A percentile compares a stretch with the other conserved stretches of the same genome.
phyloP scores from a whole-genome alignment of 2,888 invertebrate species.

The Ceratothoa steindachneri region DNA sequence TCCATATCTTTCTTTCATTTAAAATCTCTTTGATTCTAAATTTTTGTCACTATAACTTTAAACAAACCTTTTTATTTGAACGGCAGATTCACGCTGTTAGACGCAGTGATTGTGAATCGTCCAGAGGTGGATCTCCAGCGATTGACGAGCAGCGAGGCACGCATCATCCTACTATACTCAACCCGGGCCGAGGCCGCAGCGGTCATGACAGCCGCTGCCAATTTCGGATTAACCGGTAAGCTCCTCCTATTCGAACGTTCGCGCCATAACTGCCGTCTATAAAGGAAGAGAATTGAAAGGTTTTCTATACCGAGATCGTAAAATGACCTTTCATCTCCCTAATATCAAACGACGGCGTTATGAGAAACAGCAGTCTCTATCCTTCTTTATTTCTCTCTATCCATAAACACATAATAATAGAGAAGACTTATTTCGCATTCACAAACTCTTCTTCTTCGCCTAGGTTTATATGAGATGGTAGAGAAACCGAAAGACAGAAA shows the following conservation, averaged over 20 bases:
- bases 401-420: not conserved
- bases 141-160: slow-evolving; percentile 79
- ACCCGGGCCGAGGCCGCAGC: slow-evolving; percentile 80
- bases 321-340: no score
- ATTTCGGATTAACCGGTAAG: slow-evolving; percentile 67
- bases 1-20: no score
- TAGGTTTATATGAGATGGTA: no score
- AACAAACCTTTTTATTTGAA: no score
- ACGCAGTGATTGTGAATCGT: slow-evolving; percentile 68
- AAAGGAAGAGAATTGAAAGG: not conserved
- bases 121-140: slow-evolving; percentile 67
- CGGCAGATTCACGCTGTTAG: slow-evolving; percentile 74
- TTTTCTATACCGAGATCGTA: no score
- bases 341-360: no score
- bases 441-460: not conserved
- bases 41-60: no score
- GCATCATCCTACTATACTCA: slow-evolving; percentile 87
- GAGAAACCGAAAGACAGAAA: no score
- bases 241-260: no score
- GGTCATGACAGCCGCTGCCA: slow-evolving; percentile 71
- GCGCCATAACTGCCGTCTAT: no score
- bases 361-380: slow-evolving; percentile 14
- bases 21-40: no score
- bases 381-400: slow-evolving; percentile 18
- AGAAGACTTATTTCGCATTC: not conserved